Base-by-base conservation (phyloP, 2,888 invertebrate species). In the Ophioninae sp. region DNA sequence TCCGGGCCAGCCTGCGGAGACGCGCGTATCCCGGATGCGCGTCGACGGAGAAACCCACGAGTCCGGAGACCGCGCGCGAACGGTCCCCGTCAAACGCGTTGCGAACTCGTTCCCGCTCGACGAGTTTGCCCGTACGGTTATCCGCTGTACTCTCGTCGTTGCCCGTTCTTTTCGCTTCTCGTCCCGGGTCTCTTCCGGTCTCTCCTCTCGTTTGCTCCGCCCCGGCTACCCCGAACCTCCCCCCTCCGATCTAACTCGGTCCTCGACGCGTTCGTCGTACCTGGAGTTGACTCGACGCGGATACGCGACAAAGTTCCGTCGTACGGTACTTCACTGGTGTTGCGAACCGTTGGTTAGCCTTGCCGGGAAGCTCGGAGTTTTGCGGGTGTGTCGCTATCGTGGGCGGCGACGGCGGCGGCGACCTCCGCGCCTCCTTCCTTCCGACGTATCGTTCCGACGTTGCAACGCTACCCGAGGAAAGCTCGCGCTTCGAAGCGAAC, bases 41-140 rank as follows among this genome's bases (percentile, higher is more conserved):
- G 3, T 10, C 21, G 8, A 74, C 21, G 6, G 20, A 21, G 39
- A 13, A 79, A 79, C n/a, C n/a, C 79, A 30, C 61, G 76, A 20
- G 13, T 37, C 50, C 13, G 13, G 56, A 17, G 73, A 21, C 50
- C 72, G 70, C 75, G 61, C 57, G 82, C 23, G 44, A 44, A 73
- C 56, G 65, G 57, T 62, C 61, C 76, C n/a, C n/a, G 68, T 73
- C 75, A 57, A 76, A 76, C 74, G 41, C 41, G 50, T 69, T 65
- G 44, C 61, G 37, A 23, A 57, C 69, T 67, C 56, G 39, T 44
- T 62, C 65, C 67, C 10, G 50, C 74, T 75, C 65, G 79, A 50
- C 73, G 68, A 77, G 44, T 78, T 74, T 67, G 74, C 75, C 39
- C 75, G 50, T 57, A 69, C 75, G 50, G 50, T 65, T 59, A 20